Evolutionary conservation across 1,140 invertebrate species (phyloP).

Genomic region (Drosophila repletoides): DNA sequence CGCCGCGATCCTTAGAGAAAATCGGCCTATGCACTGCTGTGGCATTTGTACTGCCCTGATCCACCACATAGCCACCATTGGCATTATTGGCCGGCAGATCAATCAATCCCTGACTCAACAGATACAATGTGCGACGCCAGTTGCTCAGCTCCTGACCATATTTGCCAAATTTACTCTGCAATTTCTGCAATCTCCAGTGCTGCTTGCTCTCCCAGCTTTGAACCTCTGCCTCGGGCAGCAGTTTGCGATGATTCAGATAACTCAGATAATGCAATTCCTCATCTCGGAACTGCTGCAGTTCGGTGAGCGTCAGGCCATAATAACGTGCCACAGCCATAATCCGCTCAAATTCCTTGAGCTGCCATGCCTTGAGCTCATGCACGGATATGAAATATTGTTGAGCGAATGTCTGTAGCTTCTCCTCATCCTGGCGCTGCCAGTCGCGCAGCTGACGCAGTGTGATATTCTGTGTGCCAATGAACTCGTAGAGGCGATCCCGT

Average conservation of each 20-base stretch:
- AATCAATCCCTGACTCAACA: slow-evolving; percentile 66
- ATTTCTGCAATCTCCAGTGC: slow-evolving; percentile 33
- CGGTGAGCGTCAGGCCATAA: slow-evolving; percentile 59
- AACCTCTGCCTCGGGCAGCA: slow-evolving; percentile 31
- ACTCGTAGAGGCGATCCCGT: slow-evolving; percentile 74
- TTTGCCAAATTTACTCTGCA: slow-evolving; percentile 52
- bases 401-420: slow-evolving; percentile 47
- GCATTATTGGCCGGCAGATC: slow-evolving; percentile 37
- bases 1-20: slow-evolving; percentile 76
- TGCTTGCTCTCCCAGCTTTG: slow-evolving; percentile 53
- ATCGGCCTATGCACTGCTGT: slow-evolving; percentile 48
- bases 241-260: slow-evolving; percentile 62
- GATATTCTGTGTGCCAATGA: slow-evolving; percentile 73
- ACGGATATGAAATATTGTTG: slow-evolving; percentile 50
- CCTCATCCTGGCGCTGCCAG: slow-evolving; percentile 69
- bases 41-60: slow-evolving; percentile 58
- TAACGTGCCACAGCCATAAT: slow-evolving; percentile 59
- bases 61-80: slow-evolving; percentile 49
- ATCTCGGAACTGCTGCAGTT: slow-evolving; percentile 73
- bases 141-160: slow-evolving; percentile 47
- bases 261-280: slow-evolving; percentile 60
- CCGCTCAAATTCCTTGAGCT: slow-evolving; percentile 62
- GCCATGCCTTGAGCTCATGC: slow-evolving; percentile 69
- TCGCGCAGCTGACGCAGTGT: slow-evolving; percentile 51
- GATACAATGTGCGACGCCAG: slow-evolving; percentile 68